Conservation (phyloP, 2,113 vertebrate species). For the Parus major region DNA sequence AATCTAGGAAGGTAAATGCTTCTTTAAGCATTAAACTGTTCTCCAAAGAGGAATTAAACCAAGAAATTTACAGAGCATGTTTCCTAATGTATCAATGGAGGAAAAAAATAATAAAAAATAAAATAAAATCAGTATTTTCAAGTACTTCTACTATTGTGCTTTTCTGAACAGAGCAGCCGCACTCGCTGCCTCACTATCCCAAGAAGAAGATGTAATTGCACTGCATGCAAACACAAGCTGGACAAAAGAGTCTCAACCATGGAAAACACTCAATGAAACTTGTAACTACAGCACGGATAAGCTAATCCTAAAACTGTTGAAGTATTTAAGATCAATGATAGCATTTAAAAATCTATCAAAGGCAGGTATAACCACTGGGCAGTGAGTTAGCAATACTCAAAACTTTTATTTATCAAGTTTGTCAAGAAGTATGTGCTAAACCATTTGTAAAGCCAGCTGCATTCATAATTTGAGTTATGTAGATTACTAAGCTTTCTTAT, state of each 20-base stretch:
- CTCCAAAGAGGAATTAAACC: constrained; percentile 64
- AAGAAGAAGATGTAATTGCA: background rate
- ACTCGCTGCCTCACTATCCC: background rate
- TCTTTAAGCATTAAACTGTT: constrained; percentile 50
- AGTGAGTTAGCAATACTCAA: background rate
- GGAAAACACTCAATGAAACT: background rate
- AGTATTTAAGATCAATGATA: background rate
- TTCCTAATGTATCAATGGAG: constrained; percentile 22
- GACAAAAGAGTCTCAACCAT: background rate
- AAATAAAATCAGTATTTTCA: background rate
- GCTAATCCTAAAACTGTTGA: background rate
- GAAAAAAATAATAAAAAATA: background rate
- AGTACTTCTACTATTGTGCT: background rate
- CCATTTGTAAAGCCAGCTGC: background rate
- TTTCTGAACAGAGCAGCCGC: background rate
- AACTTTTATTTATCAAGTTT: background rate
- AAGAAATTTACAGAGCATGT: constrained; percentile 36
- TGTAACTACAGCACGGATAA: background rate
- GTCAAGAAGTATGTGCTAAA: background rate
- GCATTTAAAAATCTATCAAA: background rate
- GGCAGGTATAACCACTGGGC: background rate
- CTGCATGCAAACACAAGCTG: background rate
- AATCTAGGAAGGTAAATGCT: constrained; percentile 50
- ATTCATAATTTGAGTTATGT: background rate
- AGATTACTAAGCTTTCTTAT: background rate